Conservation (phyloP, 1,140 invertebrate species). For the Drosophila aff. region DNA sequence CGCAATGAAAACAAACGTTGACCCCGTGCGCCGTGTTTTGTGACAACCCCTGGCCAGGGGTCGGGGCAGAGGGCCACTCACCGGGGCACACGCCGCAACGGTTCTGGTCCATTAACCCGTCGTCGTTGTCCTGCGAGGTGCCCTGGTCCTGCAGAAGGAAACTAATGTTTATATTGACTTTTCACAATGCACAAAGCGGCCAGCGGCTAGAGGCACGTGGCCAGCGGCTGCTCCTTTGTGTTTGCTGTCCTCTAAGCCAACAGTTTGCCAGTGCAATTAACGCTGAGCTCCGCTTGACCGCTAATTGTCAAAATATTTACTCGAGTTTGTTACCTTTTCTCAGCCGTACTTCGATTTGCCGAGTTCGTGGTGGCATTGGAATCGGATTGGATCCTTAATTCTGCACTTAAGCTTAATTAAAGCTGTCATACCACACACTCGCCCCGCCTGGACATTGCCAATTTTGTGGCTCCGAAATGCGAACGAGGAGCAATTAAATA, state of each 20-base stretch:
- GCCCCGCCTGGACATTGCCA: slow-evolving; percentile 24
- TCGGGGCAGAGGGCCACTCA: slow-evolving; percentile 54
- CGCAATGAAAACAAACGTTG: slow-evolving; percentile 77
- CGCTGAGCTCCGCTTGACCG: slow-evolving; percentile 75
- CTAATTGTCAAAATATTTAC: slow-evolving; percentile 85
- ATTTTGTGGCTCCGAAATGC: slow-evolving; percentile 38
- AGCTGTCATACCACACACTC: slow-evolving; percentile 20
- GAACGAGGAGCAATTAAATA: slow-evolving; percentile 66
- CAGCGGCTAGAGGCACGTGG: slow-evolving; percentile 62
- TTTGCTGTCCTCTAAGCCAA: slow-evolving; percentile 39
- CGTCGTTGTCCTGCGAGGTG: slow-evolving; percentile 54
- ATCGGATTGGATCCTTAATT: slow-evolving; percentile 33
- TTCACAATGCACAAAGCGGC: slow-evolving; percentile 63
- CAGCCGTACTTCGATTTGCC: slow-evolving; percentile 16
- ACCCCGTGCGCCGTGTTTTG: slow-evolving; percentile 53
- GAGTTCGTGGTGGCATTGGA: not conserved
- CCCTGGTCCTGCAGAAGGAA: slow-evolving; percentile 51
- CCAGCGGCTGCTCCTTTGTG: slow-evolving; percentile 42
- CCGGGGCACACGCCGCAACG: slow-evolving; percentile 76
- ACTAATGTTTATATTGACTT: slow-evolving; percentile 74
- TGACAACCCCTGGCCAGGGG: slow-evolving; percentile 21
- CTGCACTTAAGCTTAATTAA: slow-evolving; percentile 77
- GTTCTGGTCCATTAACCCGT: slow-evolving; percentile 84
- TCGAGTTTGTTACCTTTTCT: slow-evolving; percentile 54
- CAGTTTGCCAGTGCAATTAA: slow-evolving; percentile 74